Conservation (phyloP, 2,113 vertebrate genomes). For the Microcebus ravelobensis region DNA sequence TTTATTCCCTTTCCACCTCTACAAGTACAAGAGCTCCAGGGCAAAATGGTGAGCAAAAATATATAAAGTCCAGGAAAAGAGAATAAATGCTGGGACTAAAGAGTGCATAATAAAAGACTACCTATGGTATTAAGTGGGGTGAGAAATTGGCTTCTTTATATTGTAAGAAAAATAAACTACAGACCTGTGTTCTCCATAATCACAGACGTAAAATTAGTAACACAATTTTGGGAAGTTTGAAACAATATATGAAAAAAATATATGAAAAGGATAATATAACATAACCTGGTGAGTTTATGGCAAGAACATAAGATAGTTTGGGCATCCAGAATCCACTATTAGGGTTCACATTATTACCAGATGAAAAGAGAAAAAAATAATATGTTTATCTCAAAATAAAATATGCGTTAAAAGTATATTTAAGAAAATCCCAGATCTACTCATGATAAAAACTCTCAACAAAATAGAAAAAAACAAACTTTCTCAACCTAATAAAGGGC, state of each 20-base stretch:
- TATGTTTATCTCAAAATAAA: neutral
- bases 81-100: neutral
- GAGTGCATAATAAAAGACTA: neutral
- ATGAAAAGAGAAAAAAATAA: neutral
- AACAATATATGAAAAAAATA: neutral
- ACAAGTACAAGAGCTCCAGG: neutral
- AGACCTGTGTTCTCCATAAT: neutral
- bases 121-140: neutral
- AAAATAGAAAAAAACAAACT: neutral
- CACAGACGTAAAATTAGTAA: neutral
- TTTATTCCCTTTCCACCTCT: neutral
- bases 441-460: neutral
- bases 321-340: neutral
- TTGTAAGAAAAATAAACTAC: neutral
- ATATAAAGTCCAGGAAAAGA: neutral
- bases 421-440: neutral
- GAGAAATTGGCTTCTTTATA: neutral
- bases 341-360: neutral
- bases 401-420: neutral
- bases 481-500: neutral
- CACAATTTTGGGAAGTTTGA: neutral
- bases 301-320: neutral
- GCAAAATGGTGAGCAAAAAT: neutral
- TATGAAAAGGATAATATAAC: neutral
- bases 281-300: neutral